Evolutionary conservation across 2,113 vertebrate species (phyloP).

Genomic region (Galeopterus variegatus): DNA sequence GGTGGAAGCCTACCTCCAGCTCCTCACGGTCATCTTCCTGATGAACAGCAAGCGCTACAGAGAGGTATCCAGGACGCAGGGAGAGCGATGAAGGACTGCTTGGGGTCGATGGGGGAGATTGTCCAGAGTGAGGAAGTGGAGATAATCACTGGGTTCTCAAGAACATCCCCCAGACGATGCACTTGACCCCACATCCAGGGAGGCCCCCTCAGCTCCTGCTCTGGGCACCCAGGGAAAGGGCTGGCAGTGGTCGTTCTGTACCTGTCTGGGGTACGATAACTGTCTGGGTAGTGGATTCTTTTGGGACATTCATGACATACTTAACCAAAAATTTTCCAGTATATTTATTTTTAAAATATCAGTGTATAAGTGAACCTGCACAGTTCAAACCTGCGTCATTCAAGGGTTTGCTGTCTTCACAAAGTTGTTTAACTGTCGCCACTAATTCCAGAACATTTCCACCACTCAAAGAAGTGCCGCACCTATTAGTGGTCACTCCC

Average conservation of each 20-base stretch:
- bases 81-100: fast-evolving
- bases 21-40: slow-evolving; percentile 96
- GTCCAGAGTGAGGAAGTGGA: background rate
- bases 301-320: too few species aligned
- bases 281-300: background rate
- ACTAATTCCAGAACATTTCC: background rate
- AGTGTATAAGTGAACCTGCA: too few species aligned
- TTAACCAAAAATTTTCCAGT: too few species aligned
- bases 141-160: background rate
- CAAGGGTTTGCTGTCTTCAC: background rate
- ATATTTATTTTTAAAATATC: too few species aligned
- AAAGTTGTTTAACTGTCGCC: background rate
- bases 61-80: slow-evolving; percentile 88
- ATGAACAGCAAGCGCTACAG: slow-evolving; percentile 96
- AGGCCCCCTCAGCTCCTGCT: background rate
- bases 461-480: background rate
- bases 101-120: fast-evolving
- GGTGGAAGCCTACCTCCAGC: slow-evolving; percentile 97
- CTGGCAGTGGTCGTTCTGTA: background rate
- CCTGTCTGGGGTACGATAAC: fast-evolving
- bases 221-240: background rate
- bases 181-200: background rate
- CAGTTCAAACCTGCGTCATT: too few species aligned
- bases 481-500: background rate
- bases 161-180: background rate